phyloP scores from a whole-genome alignment of 2,797 vertebrate genomes.

The Danio choprae region DNA sequence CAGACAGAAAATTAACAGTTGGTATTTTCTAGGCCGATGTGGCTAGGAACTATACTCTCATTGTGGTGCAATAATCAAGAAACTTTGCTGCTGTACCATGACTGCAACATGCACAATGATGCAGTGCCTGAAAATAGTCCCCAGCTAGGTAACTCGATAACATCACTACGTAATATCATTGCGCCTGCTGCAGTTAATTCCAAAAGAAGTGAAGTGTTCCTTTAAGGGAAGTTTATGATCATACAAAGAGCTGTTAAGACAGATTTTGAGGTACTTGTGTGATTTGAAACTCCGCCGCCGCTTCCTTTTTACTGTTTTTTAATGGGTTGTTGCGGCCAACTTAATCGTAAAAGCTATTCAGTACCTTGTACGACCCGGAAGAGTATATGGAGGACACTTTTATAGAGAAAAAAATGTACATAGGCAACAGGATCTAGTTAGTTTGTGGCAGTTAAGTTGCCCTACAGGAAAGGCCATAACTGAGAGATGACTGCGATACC shows the following conservation, averaged over 20 bases:
- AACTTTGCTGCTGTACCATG: too few relatives aligned
- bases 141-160: too few relatives aligned
- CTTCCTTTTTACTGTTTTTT: not conserved
- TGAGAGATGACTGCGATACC: conserved; percentile 20
- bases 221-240: conserved; percentile 33
- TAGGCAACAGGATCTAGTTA: conserved; percentile 37
- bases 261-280: conserved; percentile 45
- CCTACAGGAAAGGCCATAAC: conserved; percentile 3
- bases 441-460: conserved; percentile 26
- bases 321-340: conserved; percentile 1
- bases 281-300: conserved; percentile 38
- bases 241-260: conserved; percentile 32
- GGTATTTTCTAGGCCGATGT: too few relatives aligned
- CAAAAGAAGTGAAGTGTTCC: too few relatives aligned
- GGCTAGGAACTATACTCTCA: too few relatives aligned
- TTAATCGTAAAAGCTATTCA: conserved; percentile 4
- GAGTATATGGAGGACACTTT: conserved; percentile 34
- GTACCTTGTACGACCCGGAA: conserved; percentile 37
- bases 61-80: too few relatives aligned
- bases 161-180: too few relatives aligned
- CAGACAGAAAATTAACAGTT: too few relatives aligned
- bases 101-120: too few relatives aligned
- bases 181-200: too few relatives aligned
- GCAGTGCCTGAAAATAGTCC: too few relatives aligned
- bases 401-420: conserved; percentile 4